These are phyloP conservation scores for Thymelicus lineola DNA, from an alignment of 2,888 invertebrate genomes.

Conservation along the genomic window DNA sequence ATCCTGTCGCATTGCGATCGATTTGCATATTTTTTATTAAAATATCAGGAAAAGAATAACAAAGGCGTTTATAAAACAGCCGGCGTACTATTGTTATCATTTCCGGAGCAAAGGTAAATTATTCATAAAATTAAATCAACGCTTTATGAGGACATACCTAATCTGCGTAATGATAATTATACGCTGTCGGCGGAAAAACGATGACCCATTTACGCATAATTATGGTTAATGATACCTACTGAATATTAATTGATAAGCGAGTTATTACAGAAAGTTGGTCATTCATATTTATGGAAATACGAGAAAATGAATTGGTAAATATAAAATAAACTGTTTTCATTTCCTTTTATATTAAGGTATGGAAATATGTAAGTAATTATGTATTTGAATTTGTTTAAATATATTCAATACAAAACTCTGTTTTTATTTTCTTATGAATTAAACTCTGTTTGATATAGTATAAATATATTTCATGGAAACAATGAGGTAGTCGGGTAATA, in stretches of 20 bases:
- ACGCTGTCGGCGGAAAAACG: slow-evolving; percentile 52
- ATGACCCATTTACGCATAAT: slow-evolving; percentile 22
- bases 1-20: slow-evolving; percentile 77
- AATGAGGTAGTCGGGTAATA: too few species aligned
- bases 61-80: slow-evolving; percentile 72
- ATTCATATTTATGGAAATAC: neutral
- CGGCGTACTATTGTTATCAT: slow-evolving; percentile 72
- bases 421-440: too few species aligned
- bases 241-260: neutral
- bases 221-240: slow-evolving; percentile 6
- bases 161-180: slow-evolving; percentile 71
- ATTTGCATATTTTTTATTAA: slow-evolving; percentile 85
- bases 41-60: slow-evolving; percentile 72
- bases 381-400: too few species aligned
- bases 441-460: too few species aligned
- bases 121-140: slow-evolving; percentile 80
- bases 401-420: too few species aligned
- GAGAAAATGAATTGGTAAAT: neutral
- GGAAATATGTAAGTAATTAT: too few species aligned
- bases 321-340: neutral
- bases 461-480: too few species aligned
- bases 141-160: slow-evolving; percentile 61
- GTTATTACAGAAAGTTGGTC: neutral
- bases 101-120: slow-evolving; percentile 73
- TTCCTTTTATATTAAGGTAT: too few species aligned